These are phyloP conservation scores for Drosophila gunungcola DNA, from an alignment of 1,140 invertebrate species.

Conservation along the genomic window DNA sequence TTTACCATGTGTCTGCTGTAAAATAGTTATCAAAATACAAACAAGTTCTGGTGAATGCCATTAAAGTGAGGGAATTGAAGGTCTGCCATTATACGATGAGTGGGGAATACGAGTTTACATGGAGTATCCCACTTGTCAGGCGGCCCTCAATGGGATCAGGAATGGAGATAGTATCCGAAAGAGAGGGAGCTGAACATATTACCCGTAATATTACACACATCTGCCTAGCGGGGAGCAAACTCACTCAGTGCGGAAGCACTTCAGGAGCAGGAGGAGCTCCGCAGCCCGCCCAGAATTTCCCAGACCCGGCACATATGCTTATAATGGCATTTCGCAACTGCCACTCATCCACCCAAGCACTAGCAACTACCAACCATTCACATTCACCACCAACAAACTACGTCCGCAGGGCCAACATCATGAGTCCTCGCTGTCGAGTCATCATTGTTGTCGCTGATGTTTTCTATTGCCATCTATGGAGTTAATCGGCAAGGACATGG, in stretches of 20 bases:
- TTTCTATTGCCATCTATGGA: not conserved
- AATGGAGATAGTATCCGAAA: conserved; percentile 11
- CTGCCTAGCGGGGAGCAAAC: conserved; percentile 48
- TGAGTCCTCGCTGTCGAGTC: conserved; percentile 14
- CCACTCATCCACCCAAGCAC: conserved; percentile 35
- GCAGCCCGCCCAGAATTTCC: conserved; percentile 10
- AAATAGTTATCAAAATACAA: conserved; percentile 57
- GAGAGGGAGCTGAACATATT: conserved; percentile 17
- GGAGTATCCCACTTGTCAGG: conserved; percentile 27
- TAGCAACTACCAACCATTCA: conserved; percentile 5
- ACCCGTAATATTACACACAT: conserved; percentile 52
- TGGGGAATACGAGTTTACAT: not conserved
- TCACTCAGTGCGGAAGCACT: conserved; percentile 52
- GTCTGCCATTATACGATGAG: not conserved
- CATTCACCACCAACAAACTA: conserved; percentile 6
- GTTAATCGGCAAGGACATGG: conserved; percentile 2
- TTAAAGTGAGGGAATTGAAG: conserved; percentile 19
- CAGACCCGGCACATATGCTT: conserved; percentile 68
- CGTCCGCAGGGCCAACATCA: conserved; percentile 8
- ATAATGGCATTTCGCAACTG: conserved; percentile 75
- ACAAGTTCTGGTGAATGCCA: conserved; percentile 26
- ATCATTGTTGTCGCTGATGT: conserved; percentile 30
- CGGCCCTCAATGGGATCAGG: conserved; percentile 24
- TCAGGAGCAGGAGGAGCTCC: conserved; percentile 25
- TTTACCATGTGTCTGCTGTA: conserved; percentile 34